phyloP scores from a whole-genome alignment of 2,113 vertebrate species.

The Hippocampus guttulatus region DNA sequence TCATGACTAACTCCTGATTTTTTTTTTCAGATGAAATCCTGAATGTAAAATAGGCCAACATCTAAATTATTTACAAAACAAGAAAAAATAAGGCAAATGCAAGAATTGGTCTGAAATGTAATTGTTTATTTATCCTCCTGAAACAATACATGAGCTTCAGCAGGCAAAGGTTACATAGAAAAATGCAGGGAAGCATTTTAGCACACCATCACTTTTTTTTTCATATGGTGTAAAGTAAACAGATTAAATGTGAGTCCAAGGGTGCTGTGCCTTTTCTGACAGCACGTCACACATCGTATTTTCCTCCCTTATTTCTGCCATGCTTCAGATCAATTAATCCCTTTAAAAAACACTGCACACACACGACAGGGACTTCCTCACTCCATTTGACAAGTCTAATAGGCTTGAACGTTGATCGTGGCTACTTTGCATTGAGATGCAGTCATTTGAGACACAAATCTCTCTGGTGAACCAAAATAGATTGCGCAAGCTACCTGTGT shows the following conservation, averaged over 20 bases:
- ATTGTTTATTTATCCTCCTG: too few species aligned
- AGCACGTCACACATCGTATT: too few species aligned
- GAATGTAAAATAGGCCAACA: too few species aligned
- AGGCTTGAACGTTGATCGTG: not conserved
- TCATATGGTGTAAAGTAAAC: not conserved
- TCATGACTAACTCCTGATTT: too few species aligned
- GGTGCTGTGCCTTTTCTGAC: not conserved
- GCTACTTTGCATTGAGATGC: not conserved
- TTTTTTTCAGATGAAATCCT: too few species aligned
- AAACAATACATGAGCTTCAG: too few species aligned
- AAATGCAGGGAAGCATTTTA: too few species aligned
- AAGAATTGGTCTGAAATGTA: too few species aligned
- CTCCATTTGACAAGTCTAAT: not conserved
- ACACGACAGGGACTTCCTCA: not conserved
- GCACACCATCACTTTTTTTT: not conserved
- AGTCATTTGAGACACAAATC: not conserved
- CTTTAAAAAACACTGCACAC: not conserved
- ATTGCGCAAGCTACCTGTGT: not conserved
- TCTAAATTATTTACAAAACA: too few species aligned
- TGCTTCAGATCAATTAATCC: not conserved
- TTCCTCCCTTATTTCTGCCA: not conserved
- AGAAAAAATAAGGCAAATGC: too few species aligned
- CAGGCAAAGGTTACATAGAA: too few species aligned
- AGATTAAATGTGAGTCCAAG: not conserved
- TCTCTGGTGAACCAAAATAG: not conserved